A percentile compares a stretch with the other conserved stretches of the same genome.
phyloP scores from a whole-genome alignment of 2,888 invertebrate genomes.

The Thysanoteuthis rhombus region DNA sequence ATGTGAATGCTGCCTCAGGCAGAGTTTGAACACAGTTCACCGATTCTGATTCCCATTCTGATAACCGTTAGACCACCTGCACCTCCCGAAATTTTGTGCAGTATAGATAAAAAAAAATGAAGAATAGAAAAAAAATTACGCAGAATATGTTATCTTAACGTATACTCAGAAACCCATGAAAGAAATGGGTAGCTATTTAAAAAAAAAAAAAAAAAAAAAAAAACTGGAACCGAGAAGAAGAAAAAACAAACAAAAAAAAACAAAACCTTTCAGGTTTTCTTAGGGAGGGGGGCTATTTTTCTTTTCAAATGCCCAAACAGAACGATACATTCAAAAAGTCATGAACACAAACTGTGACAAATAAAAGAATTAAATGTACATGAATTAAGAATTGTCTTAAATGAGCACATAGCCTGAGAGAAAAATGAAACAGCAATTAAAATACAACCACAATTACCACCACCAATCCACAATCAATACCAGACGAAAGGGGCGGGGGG shows the following conservation, averaged over 20 bases:
- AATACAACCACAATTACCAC: not conserved
- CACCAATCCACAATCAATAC: not conserved
- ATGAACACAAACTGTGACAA: not conserved
- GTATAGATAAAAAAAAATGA: too few species aligned
- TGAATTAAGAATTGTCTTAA: not conserved
- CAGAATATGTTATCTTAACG: not conserved
- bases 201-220: not conserved
- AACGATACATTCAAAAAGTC: not conserved
- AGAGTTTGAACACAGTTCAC: too few species aligned
- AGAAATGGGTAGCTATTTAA: not conserved
- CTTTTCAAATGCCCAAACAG: not conserved
- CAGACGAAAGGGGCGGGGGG: not conserved
- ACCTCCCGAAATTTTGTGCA: too few species aligned
- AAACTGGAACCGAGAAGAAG: too few species aligned
- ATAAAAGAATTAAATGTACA: not conserved
- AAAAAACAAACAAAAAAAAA: not conserved
- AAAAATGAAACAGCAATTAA: not conserved
- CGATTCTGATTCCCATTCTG: too few species aligned
- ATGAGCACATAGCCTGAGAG: not conserved
- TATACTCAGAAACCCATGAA: not conserved
- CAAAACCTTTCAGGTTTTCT: not conserved
- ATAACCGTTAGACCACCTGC: too few species aligned
- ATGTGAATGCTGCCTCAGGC: too few species aligned
- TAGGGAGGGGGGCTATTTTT: not conserved
- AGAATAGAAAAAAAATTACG: not conserved